Evolutionary conservation across 2,113 vertebrate genomes (phyloP), one percentile per base, ranked within the genome.

Genomic region (Anguilla rostrata): DNA sequence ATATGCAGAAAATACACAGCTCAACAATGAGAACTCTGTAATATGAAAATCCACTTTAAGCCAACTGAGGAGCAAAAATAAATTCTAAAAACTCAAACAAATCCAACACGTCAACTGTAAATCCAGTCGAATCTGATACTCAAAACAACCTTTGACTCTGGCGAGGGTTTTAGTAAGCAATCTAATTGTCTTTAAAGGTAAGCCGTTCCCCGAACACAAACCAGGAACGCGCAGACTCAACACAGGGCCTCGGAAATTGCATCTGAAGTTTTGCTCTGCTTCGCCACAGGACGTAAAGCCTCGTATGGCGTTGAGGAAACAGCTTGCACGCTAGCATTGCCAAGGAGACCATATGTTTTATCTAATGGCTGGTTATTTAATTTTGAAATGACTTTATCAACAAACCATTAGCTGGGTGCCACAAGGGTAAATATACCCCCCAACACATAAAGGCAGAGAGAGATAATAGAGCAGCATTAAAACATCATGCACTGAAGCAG

Each of bases 401-500:
- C 92, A 91, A 91, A 91, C 90, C 91, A 89, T 90, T 93, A 90
- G 92, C 90, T 87, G 90, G 92, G 88, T 92, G 89, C 91, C 88
- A 40, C 88, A 83, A 91, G 92, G 90, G 88, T 89, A 92, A 91
- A 92, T 88, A 92, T 88, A 80, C 84, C 83, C 57, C 39, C 46
- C 63, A 82, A 57, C 83, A 89, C 53, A 91, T 66, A 90, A 82
- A 85, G 39, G 87, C 60, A 83, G 81, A 85, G 75, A 90, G 86
- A 87, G 78, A 88, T 83, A 84, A 89, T 87, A 80, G 90, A 92
- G 89, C 92, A 89, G 88, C 93, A 95, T 96, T 96, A 94, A 92
- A 91, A 81, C 91, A 91, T 90, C 91, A 93, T 20, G 84, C 0
- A 16, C 89, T 91, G 91, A 90, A 93, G 92, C 92, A 94, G 94